Evolutionary conservation across 1,140 invertebrate genomes (phyloP).

Genomic region (Idris sp.): DNA sequence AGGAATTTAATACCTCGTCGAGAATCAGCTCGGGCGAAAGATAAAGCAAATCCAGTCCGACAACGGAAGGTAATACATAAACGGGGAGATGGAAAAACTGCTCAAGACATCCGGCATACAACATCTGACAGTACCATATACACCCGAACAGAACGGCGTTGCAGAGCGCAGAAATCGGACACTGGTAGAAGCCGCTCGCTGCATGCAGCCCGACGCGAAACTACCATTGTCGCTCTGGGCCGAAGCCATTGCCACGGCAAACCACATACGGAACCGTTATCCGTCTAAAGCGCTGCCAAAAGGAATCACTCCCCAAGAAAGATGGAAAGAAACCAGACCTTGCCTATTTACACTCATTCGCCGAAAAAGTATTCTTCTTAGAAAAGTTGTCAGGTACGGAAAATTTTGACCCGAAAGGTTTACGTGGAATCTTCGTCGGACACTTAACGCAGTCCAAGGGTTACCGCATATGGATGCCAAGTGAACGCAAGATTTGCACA

Average conservation of each 20-base stretch:
- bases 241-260: background rate
- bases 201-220: background rate
- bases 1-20: background rate
- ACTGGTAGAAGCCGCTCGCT: background rate
- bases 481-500: too few species aligned
- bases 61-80: background rate
- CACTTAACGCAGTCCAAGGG: too few species aligned
- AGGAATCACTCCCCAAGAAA: too few species aligned
- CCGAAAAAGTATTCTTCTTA: too few species aligned
- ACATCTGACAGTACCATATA: background rate
- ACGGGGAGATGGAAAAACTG: background rate
- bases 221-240: background rate
- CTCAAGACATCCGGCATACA: background rate
- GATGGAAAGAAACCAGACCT: too few species aligned
- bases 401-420: too few species aligned
- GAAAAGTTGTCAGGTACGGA: too few species aligned
- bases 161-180: conserved; percentile 2
- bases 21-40: too few species aligned
- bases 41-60: background rate
- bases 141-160: background rate
- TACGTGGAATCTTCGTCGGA: too few species aligned
- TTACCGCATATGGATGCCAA: too few species aligned
- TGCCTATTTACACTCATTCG: too few species aligned
- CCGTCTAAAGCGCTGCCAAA: background rate
- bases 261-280: background rate